A percentile compares a stretch with the other conserved stretches of the same genome.
Evolutionary conservation across 2,888 invertebrate species (phyloP).

Genomic region (Andrena bicolor): DNA sequence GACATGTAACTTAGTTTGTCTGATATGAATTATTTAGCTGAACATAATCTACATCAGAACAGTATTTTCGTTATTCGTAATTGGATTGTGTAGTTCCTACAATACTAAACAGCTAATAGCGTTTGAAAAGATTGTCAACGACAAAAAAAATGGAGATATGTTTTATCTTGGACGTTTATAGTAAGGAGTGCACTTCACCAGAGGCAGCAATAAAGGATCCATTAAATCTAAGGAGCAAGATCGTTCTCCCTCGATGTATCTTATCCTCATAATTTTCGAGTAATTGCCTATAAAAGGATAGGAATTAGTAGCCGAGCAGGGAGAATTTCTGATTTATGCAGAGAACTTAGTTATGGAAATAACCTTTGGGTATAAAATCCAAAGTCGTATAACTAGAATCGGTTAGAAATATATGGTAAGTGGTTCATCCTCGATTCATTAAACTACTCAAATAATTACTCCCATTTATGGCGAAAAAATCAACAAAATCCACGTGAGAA

Average conservation of each 20-base stretch:
- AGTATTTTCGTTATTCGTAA: not conserved
- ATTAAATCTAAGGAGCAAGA: conserved; percentile 2
- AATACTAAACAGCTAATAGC: not conserved
- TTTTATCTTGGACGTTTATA: not conserved
- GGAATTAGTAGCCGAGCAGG: conserved; percentile 26
- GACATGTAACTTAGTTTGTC: too few species aligned
- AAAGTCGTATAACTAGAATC: conserved; percentile 29
- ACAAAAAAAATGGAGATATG: not conserved
- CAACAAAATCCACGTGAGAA: too few species aligned
- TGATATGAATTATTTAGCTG: too few species aligned
- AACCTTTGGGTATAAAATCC: not conserved
- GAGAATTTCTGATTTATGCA: conserved; percentile 43
- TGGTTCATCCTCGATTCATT: conserved; percentile 30
- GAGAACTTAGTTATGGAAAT: conserved; percentile 30
- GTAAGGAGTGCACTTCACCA: not conserved
- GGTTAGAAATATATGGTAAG: conserved; percentile 43
- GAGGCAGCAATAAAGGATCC: conserved; percentile 13
- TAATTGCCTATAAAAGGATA: conserved; percentile 52
- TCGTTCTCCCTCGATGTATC: conserved; percentile 9
- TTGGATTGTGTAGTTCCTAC: not conserved
- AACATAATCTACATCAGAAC: too few species aligned
- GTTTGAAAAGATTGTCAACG: not conserved
- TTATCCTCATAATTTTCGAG: conserved; percentile 38
- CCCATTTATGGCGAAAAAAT: too few species aligned
- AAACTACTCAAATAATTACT: not conserved